Evolutionary conservation across 2,797 vertebrate genomes (phyloP).

Genomic region (Ataeniobius toweri): DNA sequence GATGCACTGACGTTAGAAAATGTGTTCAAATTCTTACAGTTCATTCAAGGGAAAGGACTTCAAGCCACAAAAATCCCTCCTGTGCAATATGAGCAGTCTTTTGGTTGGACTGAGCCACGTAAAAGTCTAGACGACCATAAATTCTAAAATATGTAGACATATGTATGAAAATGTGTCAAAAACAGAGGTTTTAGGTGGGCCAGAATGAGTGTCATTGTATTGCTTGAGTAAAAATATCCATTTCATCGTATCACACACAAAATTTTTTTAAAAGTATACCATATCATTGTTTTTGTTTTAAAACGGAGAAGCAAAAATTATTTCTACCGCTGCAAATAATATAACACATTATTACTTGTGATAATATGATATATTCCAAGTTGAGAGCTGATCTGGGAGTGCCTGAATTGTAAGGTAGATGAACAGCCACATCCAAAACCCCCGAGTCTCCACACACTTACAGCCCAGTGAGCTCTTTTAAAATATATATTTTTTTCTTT

Average conservation of each 20-base stretch:
- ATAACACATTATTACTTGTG: not conserved
- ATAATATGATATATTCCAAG: not conserved
- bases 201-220: not conserved
- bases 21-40: conserved; percentile 4
- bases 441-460: not conserved
- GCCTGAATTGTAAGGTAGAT: not conserved
- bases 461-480: not conserved
- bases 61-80: not conserved
- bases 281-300: not conserved
- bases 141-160: conserved; percentile 7
- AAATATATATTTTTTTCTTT: not conserved
- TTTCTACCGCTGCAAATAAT: not conserved
- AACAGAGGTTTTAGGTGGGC: not conserved
- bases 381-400: not conserved
- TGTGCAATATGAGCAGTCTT: not conserved
- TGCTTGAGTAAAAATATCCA: not conserved
- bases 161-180: conserved; percentile 8
- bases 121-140: not conserved
- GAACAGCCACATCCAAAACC: not conserved
- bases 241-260: not conserved
- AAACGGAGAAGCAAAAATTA: not conserved
- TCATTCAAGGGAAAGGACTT: not conserved
- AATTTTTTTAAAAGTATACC: too few relatives aligned
- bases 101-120: not conserved
- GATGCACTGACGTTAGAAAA: conserved; percentile 27